These are phyloP conservation scores for Lasioglossum marginatum DNA, from an alignment of 2,888 invertebrate species.

Conservation along the genomic window DNA sequence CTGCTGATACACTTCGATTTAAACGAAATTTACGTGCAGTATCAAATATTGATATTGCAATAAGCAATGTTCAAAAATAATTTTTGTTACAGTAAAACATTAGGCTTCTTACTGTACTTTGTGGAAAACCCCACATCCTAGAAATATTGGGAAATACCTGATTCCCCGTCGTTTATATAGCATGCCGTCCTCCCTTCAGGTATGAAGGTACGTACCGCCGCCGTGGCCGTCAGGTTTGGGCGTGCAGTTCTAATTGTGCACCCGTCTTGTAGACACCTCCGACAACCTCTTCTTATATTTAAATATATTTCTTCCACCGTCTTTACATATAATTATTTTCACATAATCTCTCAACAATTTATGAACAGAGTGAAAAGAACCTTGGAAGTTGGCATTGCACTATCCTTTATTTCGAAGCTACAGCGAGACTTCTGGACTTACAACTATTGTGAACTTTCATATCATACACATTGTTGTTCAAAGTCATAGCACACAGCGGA, in stretches of 20 bases:
- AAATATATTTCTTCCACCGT: too few relatives aligned
- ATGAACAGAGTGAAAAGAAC: not conserved
- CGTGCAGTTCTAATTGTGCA: too few relatives aligned
- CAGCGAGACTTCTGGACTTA: not conserved
- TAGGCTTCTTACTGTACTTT: not conserved
- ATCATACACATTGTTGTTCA: not conserved
- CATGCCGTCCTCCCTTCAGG: too few relatives aligned
- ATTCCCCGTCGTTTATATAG: too few relatives aligned
- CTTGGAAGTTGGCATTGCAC: not conserved
- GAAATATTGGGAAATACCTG: too few relatives aligned
- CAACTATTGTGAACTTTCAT: not conserved
- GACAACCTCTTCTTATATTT: too few relatives aligned
- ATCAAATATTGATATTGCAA: not conserved
- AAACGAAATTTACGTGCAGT: not conserved
- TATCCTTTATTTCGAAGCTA: not conserved
- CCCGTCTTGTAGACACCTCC: too few relatives aligned
- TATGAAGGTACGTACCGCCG: too few relatives aligned
- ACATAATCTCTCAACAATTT: too few relatives aligned
- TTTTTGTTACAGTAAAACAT: not conserved
- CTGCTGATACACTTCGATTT: not conserved
- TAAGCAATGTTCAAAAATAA: not conserved
- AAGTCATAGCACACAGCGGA: not conserved
- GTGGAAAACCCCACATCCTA: too few relatives aligned
- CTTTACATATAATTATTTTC: too few relatives aligned
- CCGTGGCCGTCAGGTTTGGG: too few relatives aligned